Conservation (phyloP, 2,797 vertebrate species). For the Pygocentrus nattereri region DNA sequence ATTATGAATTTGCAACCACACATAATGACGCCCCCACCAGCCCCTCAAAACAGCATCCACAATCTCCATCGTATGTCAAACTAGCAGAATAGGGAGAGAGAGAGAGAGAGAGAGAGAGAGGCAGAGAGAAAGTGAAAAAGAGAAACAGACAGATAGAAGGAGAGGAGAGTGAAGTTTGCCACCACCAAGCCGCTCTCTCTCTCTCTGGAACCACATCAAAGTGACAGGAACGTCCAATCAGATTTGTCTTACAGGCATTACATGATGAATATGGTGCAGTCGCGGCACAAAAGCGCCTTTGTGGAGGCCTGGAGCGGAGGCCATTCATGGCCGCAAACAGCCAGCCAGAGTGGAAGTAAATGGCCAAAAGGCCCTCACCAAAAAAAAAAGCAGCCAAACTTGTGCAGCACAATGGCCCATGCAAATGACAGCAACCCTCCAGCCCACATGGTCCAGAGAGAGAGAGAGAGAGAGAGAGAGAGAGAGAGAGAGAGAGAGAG, state of each 20-base stretch:
- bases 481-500: constrained; percentile 33
- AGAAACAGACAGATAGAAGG: constrained; percentile 66
- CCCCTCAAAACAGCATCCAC: constrained; percentile 52
- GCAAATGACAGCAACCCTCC: constrained; percentile 80
- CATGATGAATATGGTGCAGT: constrained; percentile 89
- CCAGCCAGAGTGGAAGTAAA: constrained; percentile 89
- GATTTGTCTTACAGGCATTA: constrained; percentile 91
- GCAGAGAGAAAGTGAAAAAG: constrained; percentile 66
- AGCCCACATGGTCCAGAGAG: constrained; percentile 55
- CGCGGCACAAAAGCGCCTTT: constrained; percentile 85
- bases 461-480: constrained; percentile 64
- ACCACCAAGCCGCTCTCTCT: constrained; percentile 83
- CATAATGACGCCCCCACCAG: constrained; percentile 81
- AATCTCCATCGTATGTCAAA: constrained; percentile 73
- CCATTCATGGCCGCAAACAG: constrained; percentile 86
- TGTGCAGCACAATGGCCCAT: constrained; percentile 85
- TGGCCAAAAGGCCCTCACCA: constrained; percentile 83
- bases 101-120: constrained; percentile 71
- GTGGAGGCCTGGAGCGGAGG: constrained; percentile 82
- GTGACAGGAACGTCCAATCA: constrained; percentile 89
- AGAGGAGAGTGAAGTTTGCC: constrained; percentile 82
- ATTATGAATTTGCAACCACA: constrained; percentile 86
- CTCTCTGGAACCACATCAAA: constrained; percentile 88
- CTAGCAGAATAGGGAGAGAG: constrained; percentile 75
- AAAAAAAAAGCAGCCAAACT: constrained; percentile 83